Evolutionary conservation across 2,888 invertebrate species (phyloP), one percentile per base, ranked within the genome.

Genomic region (Dasysyrphus albostriatus): DNA sequence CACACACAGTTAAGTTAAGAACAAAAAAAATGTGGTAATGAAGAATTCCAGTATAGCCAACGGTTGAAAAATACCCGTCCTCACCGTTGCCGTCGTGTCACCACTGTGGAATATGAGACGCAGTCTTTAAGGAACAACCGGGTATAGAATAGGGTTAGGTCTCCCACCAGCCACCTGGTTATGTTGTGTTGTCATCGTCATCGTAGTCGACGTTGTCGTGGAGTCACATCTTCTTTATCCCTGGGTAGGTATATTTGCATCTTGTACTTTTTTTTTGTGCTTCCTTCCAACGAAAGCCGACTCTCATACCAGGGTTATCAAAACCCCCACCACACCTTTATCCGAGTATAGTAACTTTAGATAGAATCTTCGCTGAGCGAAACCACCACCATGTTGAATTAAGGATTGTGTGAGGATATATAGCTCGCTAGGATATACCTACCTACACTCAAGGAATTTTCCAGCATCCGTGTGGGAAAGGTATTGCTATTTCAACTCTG

Each of bases 201-300:
- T 79, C 63, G 56, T 56, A 47, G 32, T 59, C 65, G 29, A 58
- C 37, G 82, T 79, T 74, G 81, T 83, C 83, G 59, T 76, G 74
- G 87, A 83, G 83, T 87, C 88, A 83, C 87, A 82, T 81, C 87
- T 87, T 79, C 79, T 44, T 87, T 87, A 83, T 87, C 87, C 87
- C 44, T 78, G 85, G 77, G 78, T 78, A 72, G 77, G 78, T 78
- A 72, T 78, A 85, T 87, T 87, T 83, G 88, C 83, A 85, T 87
- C 83, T 87, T 85, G 80, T 47, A 61, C 37, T 51, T 24, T 42
- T 67, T 49, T 61, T 73, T 42, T 79, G 24, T 24, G 24, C 24
- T 24, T n/a, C 8, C 12, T 37, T 34, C 34, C 19, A 59, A 32
- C 75, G 78, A 87, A 87, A 87, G 83, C 87, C 75, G 65, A 83